Base-by-base conservation (phyloP, 1,140 invertebrate genomes). In the Drosophila busckii region DNA sequence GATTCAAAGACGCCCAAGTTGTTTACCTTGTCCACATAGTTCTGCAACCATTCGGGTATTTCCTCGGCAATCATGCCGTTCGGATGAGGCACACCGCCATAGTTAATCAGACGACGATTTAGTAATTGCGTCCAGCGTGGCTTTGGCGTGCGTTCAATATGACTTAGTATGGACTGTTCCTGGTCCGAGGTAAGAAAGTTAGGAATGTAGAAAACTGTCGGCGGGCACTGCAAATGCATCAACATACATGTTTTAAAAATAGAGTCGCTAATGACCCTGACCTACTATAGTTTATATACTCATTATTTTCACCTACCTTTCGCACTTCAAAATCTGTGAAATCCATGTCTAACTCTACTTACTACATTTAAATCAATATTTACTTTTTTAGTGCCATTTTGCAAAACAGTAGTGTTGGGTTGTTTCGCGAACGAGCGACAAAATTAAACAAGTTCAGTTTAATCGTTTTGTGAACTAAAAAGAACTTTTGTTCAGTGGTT, bases 91-190 rank as follows among this genome's bases (percentile, higher is more conserved):
- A 97, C 89, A 0, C 97, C 97, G 73, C 98, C 98, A 93, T 97
- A 99, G 88, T 99, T 98, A 88, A 99, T 96, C 6, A 99, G 88
- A 65, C 97, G 90, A 58, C 98, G 90, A 86, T 98, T 94, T 12
- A 93, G 92, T 17, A 99, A 89, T 84, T 96, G 94, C 2, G 95
- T 97, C 98, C 98, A 99, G 88, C 98, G 98, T 22, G 97, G 96
- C 87, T 96, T 94, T 4, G 98, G 97, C 13, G 92, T 92, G 34
- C 88, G 88, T 83, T 97, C 93, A 7, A 99, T 92, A 55, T 91
- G 89, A 32, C 91, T 89, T 22, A 94, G 83, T 49, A 99, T 91
- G 16, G 89, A 82, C 26, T 89, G 85, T 88, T 99, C 97, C 87
- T 99, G 96, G 52, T 91, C 90, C 65, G 90, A 87, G 3, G 91